Base-by-base conservation (phyloP, 2,797 vertebrate genomes). In the Enteromius treurensis region DNA sequence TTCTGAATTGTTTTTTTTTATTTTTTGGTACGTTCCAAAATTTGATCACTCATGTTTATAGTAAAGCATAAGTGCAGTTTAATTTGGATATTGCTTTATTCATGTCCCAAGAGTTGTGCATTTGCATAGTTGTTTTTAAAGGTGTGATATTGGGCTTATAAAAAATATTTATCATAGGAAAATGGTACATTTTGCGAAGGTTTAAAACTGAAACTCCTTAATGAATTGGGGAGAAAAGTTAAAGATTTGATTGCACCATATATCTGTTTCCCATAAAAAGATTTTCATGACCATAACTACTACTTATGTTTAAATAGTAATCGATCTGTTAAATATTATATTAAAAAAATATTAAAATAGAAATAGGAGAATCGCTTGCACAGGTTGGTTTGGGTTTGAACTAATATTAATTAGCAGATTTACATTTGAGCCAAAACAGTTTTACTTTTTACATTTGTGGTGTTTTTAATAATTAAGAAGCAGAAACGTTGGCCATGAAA, bases 1-100 rank as follows among this genome's bases (percentile, higher is more conserved):
- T 88, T 89, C 81, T 85, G 73, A 91, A 77, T 90, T 85, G 26
- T 86, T 84, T 86, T 87, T 88, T 89, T 93, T 91, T 93, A 91
- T 58, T 92, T 93, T 91, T 64, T 17, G 89, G 88, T 93, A 89
- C 89, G 92, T 92, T 90, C n/a, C 47, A 87, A 85, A 92, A 89
- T 92, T 92, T 93, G 86, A 92, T 90, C 91, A 91, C 90, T 93
- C 91, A 92, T 94, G 93, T 95, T 94, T 95, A 89, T 94, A 94
- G 93, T 95, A 94, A 94, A 93, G 93, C 82, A 73, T 92, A 90
- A 90, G 91, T 93, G 90, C 93, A 91, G 92, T 92, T 94, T 90
- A 92, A 95, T 91, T 80, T 80, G 85, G 85, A 87, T 19, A 10
- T 92, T 91, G 83, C 79, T 81, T 49, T 84, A 89, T 85, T 87